Percentiles rank a stretch among this genome's conserved stretches.
Evolutionary conservation across 2,888 invertebrate genomes (phyloP).

Genomic region (Chloroclystis v-ata): DNA sequence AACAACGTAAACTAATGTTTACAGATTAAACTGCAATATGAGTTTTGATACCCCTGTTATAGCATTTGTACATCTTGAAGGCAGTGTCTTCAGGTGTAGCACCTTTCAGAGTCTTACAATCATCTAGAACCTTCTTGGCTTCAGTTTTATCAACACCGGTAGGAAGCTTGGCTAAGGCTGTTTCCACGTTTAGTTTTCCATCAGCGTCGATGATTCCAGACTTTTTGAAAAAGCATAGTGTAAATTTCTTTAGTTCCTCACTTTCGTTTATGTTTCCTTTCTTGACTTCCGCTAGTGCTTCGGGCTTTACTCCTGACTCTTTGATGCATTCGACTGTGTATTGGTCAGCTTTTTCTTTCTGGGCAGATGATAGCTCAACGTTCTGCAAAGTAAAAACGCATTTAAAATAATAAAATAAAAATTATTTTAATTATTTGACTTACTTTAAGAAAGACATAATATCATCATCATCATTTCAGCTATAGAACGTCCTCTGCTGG

Average conservation of each 20-base stretch:
- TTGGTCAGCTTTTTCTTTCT: slow-evolving; percentile 51
- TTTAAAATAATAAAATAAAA: no score
- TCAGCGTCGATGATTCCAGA: slow-evolving; percentile 50
- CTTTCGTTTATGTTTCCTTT: slow-evolving; percentile 62
- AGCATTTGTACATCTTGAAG: slow-evolving; percentile 66
- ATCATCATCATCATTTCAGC: no score
- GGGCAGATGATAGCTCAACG: slow-evolving; percentile 44
- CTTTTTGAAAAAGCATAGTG: slow-evolving; percentile 68
- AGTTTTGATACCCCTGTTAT: slow-evolving; percentile 54
- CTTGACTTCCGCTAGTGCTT: slow-evolving; percentile 53
- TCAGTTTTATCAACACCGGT: slow-evolving; percentile 53
- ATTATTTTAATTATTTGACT: no score
- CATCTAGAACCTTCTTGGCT: slow-evolving; percentile 55
- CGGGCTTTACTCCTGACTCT: slow-evolving; percentile 52
- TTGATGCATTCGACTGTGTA: slow-evolving; percentile 51
- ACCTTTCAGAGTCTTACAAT: slow-evolving; percentile 59
- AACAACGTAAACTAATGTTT: slow-evolving; percentile 8
- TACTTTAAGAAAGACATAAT: no score
- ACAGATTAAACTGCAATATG: slow-evolving; percentile 35
- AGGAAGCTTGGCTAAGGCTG: slow-evolving; percentile 57
- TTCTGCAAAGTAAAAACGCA: slow-evolving; percentile 37
- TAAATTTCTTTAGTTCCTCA: slow-evolving; percentile 61
- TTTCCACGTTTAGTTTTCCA: slow-evolving; percentile 63
- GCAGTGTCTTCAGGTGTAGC: slow-evolving; percentile 59
- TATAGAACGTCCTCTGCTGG: no score